Evolutionary conservation across 2,888 invertebrate genomes (phyloP).

Genomic region (Euplexia lucipara): DNA sequence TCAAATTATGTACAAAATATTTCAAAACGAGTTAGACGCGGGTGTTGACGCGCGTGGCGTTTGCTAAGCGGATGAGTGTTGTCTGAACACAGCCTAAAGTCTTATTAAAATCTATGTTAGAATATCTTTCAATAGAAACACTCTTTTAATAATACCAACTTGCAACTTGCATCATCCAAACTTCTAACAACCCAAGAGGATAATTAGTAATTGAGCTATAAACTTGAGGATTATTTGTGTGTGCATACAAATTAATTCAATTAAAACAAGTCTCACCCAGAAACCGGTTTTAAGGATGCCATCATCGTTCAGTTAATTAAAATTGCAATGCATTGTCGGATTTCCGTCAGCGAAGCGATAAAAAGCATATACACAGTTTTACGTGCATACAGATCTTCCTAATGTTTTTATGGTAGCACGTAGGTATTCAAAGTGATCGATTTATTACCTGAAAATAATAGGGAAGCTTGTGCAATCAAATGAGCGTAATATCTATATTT

Average conservation of each 20-base stretch:
- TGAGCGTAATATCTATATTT: too few relatives aligned
- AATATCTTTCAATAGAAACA: not conserved
- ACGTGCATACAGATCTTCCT: not conserved
- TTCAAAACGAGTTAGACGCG: too few relatives aligned
- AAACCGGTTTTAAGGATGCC: slow-evolving; percentile 57
- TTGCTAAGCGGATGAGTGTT: too few relatives aligned
- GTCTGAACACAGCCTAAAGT: too few relatives aligned
- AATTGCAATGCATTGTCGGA: slow-evolving; percentile 33
- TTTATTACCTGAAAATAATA: not conserved
- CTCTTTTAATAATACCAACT: not conserved
- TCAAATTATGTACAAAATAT: too few relatives aligned
- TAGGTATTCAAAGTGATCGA: not conserved
- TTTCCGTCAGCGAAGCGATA: slow-evolving; percentile 27
- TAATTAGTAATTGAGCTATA: slow-evolving; percentile 9
- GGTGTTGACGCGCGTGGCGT: too few relatives aligned
- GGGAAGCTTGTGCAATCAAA: not conserved
- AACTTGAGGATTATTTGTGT: slow-evolving; percentile 32
- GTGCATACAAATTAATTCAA: slow-evolving; percentile 48
- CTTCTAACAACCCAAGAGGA: not conserved
- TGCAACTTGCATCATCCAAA: not conserved
- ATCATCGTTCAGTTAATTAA: slow-evolving; percentile 53
- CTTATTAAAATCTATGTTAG: too few relatives aligned
- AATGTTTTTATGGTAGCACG: not conserved
- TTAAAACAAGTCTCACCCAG: slow-evolving; percentile 19
- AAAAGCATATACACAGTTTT: slow-evolving; percentile 25